Evolutionary conservation across 1,140 invertebrate genomes (phyloP), one percentile per base, ranked within the genome.

Genomic region (Coboldia fuscipes): DNA sequence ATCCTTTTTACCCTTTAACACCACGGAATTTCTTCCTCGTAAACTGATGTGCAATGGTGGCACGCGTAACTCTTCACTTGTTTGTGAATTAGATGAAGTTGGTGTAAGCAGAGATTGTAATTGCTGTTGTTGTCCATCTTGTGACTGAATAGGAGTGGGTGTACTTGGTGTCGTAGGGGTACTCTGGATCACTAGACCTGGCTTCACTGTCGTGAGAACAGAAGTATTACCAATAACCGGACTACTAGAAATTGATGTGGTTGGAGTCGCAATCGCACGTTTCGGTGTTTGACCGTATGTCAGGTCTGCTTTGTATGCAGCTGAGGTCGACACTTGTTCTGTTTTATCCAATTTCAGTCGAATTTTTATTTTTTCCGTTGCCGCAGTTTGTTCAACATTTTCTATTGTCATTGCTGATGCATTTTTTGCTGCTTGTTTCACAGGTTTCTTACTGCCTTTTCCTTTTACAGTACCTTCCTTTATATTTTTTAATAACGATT

Each of bases 31-130:
- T 29, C 78, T 62, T 7, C 83, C 83, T 39, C 82, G 62, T 30
- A 90, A 56, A 33, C 81, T 84, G 44, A 90, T 89, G 48, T 89
- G 84, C 45, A 90, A 58, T 2, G 84, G 84, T 16, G 85, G 84
- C 14, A 90, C 83, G 37, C 81, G 62, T 2, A 76, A 72, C 45
- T 85, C 81, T 37, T 72, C 72, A 2, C 64, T 63, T 2, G 55
- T 51, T n/a, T 53, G 38, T 4, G 39, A 18, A 10, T 15, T 24
- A 33, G 56, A 54, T 6, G 54, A 51, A 10, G 43, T 45, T 37
- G 54, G 54, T 18, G 40, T 36, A 34, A 46, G 51, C 18, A 6
- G 31, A 18, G 9, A 20, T n/a, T 23, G 27, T 15, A 34, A 37
- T 17, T 27, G 30, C 34, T 57, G 54, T 14, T 35, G 40, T 16